Base-by-base conservation (phyloP, 1,140 invertebrate species). In the Brachionus rubens region DNA sequence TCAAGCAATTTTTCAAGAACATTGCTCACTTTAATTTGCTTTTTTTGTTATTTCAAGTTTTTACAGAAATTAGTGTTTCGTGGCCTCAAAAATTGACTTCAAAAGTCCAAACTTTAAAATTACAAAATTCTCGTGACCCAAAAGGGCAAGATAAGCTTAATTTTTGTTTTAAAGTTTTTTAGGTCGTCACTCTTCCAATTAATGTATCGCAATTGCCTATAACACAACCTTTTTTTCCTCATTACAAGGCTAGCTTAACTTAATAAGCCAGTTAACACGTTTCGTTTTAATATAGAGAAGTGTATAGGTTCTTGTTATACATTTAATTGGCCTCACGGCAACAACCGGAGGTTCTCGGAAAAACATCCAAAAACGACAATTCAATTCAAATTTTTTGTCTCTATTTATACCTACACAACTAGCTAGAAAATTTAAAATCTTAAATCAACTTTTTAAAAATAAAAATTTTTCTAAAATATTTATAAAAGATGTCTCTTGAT, bases 211-310 rank as follows among this genome's bases (percentile, higher is more conserved):
- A 21, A 43, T 4, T 28, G 6, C 7, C 6, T 28, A 9, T 12
- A 65, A 28, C 59, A 12, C 40, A 43, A 26, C 33, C 33, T 65
- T 65, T 62, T 62, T 65, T 65, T 65, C 59, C 59, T 65, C 59
- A 65, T 65, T 65, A 65, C 59, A 65, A 65, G 59, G 59, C 59
- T 65, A 41, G 59, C 59, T 21, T 36, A 36, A 36, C 3, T 36
- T 36, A 36, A 36, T 43, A 65, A n/a, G 41, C 59, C 24, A 65
- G 59, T 65, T 24, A 21, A 41, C 59, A 65, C 40, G 24, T 24
- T 43, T 24, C 19, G 12, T 65, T 24, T 21, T 40, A 43, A 41
- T 43, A 24, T 65, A 24, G 59, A 65, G 33, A 36, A 5, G 33
- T 36, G 33, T 36, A 5, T 9, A 21, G 59, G 6, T 24, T 21